phyloP scores from a whole-genome alignment of 2,797 vertebrate genomes.

The Euthynnus affinis region DNA sequence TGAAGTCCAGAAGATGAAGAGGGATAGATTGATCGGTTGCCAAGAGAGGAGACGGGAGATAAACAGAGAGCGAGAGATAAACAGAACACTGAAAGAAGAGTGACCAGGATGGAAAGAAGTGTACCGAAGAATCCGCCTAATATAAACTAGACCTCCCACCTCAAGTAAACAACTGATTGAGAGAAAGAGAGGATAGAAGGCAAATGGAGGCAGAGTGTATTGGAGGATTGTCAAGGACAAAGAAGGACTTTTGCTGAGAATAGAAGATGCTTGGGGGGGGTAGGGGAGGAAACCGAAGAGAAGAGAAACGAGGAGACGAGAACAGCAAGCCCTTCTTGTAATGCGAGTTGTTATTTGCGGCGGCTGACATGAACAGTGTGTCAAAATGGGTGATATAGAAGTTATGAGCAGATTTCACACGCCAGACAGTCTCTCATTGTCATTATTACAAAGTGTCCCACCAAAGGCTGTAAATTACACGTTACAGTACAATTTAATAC shows the following conservation, averaged over 20 bases:
- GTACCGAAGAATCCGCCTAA: conserved; percentile 19
- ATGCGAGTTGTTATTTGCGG: conserved; percentile 45
- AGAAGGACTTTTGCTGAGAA: conserved; percentile 55
- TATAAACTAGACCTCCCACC: conserved; percentile 33
- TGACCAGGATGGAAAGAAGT: conserved; percentile 25
- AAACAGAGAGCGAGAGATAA: conserved; percentile 45
- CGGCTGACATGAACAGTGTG: conserved; percentile 15
- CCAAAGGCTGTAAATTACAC: conserved; percentile 67
- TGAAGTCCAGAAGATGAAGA: conserved; percentile 42
- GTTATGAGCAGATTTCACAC: conserved; percentile 55
- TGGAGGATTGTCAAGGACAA: conserved; percentile 68
- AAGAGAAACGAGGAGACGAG: conserved; percentile 43
- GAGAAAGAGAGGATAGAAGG: conserved; percentile 21
- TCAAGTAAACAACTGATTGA: conserved; percentile 51
- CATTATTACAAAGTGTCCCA: conserved; percentile 49
- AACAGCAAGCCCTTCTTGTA: conserved; percentile 29
- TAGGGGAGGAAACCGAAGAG: conserved; percentile 32
- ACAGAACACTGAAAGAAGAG: conserved; percentile 16
- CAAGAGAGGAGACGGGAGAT: conserved; percentile 41
- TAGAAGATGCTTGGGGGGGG: conserved; percentile 39
- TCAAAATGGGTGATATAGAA: conserved; percentile 35
- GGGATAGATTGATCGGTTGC: conserved; percentile 39
- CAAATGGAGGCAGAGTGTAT: conserved; percentile 25
- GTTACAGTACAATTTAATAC: conserved; percentile 57
- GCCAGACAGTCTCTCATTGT: conserved; percentile 51